phyloP scores from a whole-genome alignment of 1,140 invertebrate genomes.

The Diabrotica undecimpunctata region DNA sequence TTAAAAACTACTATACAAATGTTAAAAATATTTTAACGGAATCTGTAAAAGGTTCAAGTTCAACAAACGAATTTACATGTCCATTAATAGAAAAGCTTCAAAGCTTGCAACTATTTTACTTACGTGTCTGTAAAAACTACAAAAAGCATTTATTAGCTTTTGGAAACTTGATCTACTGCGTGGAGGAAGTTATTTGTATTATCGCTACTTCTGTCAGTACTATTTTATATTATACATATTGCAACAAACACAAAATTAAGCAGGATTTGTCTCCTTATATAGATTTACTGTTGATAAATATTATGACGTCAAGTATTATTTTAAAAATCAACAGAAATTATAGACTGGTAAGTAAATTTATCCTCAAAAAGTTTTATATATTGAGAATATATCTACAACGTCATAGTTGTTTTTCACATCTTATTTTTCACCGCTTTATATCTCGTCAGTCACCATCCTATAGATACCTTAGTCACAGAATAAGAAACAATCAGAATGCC shows the following conservation, averaged over 20 bases:
- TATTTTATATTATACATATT: neutral
- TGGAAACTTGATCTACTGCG: slow-evolving; percentile 7
- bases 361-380: too few species aligned
- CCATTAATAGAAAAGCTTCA: neutral
- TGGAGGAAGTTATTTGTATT: neutral
- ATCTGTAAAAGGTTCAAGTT: neutral
- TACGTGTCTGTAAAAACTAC: neutral
- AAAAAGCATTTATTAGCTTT: slow-evolving; percentile 1
- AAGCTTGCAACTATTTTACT: slow-evolving; percentile 3
- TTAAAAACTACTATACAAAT: neutral
- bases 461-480: too few species aligned
- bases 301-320: neutral
- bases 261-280: slow-evolving; percentile 19
- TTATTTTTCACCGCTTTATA: too few species aligned
- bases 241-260: neutral
- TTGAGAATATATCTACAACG: too few species aligned
- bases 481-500: too few species aligned
- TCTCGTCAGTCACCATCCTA: too few species aligned
- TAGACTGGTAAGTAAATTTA: neutral
- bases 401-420: neutral
- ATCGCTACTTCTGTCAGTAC: neutral
- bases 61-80: neutral
- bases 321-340: neutral
- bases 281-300: neutral
- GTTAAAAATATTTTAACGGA: neutral